Evolutionary conservation across 2,113 vertebrate species (phyloP).

Genomic region (Colius striatus): DNA sequence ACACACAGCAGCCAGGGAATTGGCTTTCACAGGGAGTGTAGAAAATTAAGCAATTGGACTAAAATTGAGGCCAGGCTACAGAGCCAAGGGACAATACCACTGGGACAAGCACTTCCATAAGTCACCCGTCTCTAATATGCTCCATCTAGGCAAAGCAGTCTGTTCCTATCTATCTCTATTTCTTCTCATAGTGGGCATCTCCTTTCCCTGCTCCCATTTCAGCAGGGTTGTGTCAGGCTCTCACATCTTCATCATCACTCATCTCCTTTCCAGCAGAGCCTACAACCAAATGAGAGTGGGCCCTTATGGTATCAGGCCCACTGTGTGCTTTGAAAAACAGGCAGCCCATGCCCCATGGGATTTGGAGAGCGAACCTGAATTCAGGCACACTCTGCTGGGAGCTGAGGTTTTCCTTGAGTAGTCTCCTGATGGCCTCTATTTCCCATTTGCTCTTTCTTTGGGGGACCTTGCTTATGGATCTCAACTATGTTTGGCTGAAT

Average conservation of each 20-base stretch:
- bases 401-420: background rate
- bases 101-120: slow-evolving; percentile 31
- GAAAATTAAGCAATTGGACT: slow-evolving; percentile 76
- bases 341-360: background rate
- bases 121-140: background rate
- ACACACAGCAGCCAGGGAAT: slow-evolving; percentile 70
- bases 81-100: slow-evolving; percentile 59
- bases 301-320: background rate
- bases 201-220: background rate
- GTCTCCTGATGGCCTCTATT: background rate
- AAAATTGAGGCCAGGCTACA: slow-evolving; percentile 62
- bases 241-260: background rate
- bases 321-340: background rate
- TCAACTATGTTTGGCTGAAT: background rate
- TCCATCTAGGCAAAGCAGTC: slow-evolving; percentile 12
- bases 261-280: background rate
- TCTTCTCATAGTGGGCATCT: background rate
- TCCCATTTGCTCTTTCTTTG: background rate
- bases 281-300: background rate
- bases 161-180: background rate
- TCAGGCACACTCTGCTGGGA: background rate
- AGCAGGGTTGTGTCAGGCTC: background rate
- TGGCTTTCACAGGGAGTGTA: slow-evolving; percentile 54
- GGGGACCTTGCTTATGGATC: background rate
- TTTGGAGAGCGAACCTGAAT: background rate